Base-by-base conservation (phyloP, 2,797 vertebrate genomes). In the Hypotaenidia okinawae region DNA sequence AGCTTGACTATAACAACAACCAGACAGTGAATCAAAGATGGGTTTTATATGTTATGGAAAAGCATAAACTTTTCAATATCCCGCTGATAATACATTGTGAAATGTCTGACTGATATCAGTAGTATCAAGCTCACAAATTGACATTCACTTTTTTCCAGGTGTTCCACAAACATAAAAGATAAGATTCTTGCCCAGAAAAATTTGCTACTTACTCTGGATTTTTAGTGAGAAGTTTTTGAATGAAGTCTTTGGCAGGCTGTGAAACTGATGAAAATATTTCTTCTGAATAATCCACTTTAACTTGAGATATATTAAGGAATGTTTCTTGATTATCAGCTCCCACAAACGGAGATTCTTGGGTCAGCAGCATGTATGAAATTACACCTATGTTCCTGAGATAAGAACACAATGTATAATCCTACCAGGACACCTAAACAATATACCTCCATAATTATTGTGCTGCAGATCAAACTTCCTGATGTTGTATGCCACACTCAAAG, bases 291-390 rank as follows among this genome's bases (percentile, higher is more conserved):
- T 99, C 99, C 97, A 99, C 99, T 2, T 98, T 99, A 92, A 99
- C 98, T 98, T 99, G 99, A 68, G 99, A 99, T 97, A 99, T 99
- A 91, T 99, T 99, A 94, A 99, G 98, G 86, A 98, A 99, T 52
- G 99, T 99, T 98, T 99, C 99, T 97, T 99, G 99, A 97, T 99
- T 98, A 97, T 99, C 98, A 73, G 99, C 98, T 39, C 99, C 99
- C 54, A 97, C 98, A 80, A 99, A 99, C 4, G 99, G 99, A 72
- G 99, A 99, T 96, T 99, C 99, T 13, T 99, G 99, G 30, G 98
- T 99, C 97, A 99, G 98, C 89, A 99, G 97, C 99, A 99, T 99
- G 97, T 99, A 99, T 27, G 99, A 97, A 67, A 99, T 99, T 22
- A 99, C 98, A 2, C 99, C 99, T 25, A 99, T 98, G 62, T 99